Evolutionary conservation across 1,140 invertebrate species (phyloP).

Genomic region (Bombus huntii): DNA sequence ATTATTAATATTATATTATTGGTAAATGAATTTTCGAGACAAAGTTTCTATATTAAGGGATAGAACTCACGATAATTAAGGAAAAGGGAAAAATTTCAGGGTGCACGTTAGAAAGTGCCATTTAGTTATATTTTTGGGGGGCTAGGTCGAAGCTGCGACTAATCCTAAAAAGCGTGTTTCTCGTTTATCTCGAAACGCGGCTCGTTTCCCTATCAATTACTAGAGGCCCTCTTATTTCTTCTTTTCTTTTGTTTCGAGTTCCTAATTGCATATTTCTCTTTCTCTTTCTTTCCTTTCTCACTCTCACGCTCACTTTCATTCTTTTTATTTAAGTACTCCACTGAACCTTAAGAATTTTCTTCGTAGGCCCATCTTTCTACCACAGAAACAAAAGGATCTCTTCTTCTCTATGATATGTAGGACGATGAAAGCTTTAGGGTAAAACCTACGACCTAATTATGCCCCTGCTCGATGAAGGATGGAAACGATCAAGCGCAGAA

Average conservation of each 20-base stretch:
- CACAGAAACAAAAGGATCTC: constrained; percentile 42
- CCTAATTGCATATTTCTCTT: constrained; percentile 34
- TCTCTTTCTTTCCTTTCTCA: constrained; percentile 47
- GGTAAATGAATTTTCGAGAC: not conserved
- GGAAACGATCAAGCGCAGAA: constrained; percentile 46
- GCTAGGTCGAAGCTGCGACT: constrained; percentile 66
- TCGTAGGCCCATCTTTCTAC: constrained; percentile 61
- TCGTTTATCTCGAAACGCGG: constrained; percentile 52
- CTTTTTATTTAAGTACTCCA: constrained; percentile 19
- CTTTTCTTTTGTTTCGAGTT: constrained; percentile 6
- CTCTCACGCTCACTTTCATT: not conserved
- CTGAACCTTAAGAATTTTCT: constrained; percentile 35
- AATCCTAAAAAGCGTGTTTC: constrained; percentile 65
- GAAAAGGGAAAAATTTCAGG: constrained; percentile 29
- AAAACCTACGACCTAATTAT: constrained; percentile 63
- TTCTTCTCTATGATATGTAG: constrained; percentile 74
- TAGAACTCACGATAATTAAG: not conserved
- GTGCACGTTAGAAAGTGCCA: constrained; percentile 27
- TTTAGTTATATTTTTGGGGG: constrained; percentile 20
- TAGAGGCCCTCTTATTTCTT: constrained; percentile 48
- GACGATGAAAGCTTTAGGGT: constrained; percentile 71
- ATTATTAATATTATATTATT: not conserved
- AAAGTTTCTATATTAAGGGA: not conserved
- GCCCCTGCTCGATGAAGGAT: constrained; percentile 58
- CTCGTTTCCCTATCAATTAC: constrained; percentile 52